Conservation (phyloP, 2,113 vertebrate species). For the Turnix velox region DNA sequence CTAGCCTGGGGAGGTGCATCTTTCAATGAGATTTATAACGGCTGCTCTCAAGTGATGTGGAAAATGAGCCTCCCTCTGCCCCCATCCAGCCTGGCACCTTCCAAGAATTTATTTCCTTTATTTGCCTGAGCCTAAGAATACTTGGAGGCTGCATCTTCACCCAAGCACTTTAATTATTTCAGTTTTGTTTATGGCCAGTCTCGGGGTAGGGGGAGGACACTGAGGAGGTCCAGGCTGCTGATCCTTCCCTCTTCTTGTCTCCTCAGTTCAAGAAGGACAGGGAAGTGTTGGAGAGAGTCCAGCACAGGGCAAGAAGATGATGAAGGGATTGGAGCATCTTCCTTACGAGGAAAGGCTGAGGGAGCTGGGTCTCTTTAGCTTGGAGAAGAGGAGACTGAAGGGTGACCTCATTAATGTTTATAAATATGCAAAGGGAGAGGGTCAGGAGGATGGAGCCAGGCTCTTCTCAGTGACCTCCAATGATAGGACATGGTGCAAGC, state of each 20-base stretch:
- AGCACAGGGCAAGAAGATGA: too few relatives aligned
- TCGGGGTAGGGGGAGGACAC: constrained; percentile 26
- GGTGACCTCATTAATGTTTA: too few relatives aligned
- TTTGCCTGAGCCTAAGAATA: constrained; percentile 51
- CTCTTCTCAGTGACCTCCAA: too few relatives aligned
- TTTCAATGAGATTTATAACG: constrained; percentile 70
- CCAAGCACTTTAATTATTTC: constrained; percentile 68
- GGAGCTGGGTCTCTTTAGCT: too few relatives aligned
- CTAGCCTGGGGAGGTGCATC: constrained; percentile 69
- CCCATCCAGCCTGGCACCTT: constrained; percentile 60
- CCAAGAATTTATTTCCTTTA: constrained; percentile 68
- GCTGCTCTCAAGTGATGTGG: constrained; percentile 61
- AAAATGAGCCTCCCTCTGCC: constrained; percentile 56
- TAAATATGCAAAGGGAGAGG: too few relatives aligned
- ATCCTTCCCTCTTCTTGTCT: background rate
- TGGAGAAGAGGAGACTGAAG: too few relatives aligned
- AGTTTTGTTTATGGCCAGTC: constrained; percentile 58
- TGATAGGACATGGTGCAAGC: too few relatives aligned
- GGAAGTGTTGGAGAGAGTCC: too few relatives aligned
- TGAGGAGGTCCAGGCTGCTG: background rate
- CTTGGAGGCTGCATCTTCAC: constrained; percentile 51
- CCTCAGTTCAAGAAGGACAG: too few relatives aligned
- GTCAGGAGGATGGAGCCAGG: too few relatives aligned
- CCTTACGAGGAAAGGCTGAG: too few relatives aligned
- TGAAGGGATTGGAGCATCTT: too few relatives aligned